phyloP scores from a whole-genome alignment of 2,113 vertebrate genomes.

The Catharus minimus region DNA sequence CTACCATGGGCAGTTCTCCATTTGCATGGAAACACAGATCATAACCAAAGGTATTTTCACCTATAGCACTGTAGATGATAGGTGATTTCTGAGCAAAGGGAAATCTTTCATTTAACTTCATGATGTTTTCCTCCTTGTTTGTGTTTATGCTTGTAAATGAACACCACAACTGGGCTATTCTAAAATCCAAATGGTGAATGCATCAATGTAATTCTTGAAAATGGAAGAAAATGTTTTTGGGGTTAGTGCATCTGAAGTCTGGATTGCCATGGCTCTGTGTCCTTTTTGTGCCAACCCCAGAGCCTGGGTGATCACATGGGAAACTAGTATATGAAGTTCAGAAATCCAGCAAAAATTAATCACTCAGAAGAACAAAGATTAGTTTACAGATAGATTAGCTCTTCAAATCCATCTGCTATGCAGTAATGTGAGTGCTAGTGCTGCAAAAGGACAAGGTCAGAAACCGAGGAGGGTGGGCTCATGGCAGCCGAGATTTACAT shows the following conservation, averaged over 20 bases:
- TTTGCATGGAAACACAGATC: neutral
- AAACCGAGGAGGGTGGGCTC: neutral
- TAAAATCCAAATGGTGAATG: neutral
- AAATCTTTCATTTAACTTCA: neutral
- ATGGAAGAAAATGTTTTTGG: neutral
- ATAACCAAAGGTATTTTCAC: neutral
- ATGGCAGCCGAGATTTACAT: neutral
- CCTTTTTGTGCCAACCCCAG: neutral
- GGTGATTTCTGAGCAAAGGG: neutral
- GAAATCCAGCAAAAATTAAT: slow-evolving; percentile 10
- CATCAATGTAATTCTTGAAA: neutral
- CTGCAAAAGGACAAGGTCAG: neutral
- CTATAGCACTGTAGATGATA: neutral
- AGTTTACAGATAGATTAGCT: slow-evolving; percentile 15
- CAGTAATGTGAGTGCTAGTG: neutral
- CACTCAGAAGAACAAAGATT: slow-evolving; percentile 9
- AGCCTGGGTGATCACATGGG: rapidly evolving
- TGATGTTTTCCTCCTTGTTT: neutral
- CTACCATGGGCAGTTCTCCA: neutral
- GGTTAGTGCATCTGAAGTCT: neutral
- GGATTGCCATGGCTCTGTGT: neutral
- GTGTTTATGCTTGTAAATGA: neutral
- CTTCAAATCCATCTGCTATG: slow-evolving; percentile 14
- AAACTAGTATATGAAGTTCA: neutral
- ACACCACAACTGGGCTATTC: neutral